phyloP scores from a whole-genome alignment of 1,140 invertebrate species.

The Philopotamus ludificatus region DNA sequence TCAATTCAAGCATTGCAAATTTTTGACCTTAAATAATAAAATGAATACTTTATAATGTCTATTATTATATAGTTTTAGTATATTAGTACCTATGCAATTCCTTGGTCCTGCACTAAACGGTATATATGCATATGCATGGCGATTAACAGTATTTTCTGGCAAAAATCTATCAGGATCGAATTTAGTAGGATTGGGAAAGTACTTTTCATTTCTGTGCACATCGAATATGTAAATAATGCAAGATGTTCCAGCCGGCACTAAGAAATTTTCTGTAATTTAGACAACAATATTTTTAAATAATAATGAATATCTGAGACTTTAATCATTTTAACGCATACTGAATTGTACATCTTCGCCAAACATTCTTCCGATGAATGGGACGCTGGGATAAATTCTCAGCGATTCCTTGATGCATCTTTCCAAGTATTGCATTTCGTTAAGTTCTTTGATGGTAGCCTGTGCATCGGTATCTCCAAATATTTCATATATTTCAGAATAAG shows the following conservation, averaged over 20 bases:
- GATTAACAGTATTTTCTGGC: slow-evolving; percentile 26
- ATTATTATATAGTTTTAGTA: too few species aligned
- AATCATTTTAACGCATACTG: slow-evolving; percentile 42
- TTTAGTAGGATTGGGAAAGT: slow-evolving; percentile 29
- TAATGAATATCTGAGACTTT: not conserved
- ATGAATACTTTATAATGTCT: not conserved
- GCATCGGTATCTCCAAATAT: not conserved
- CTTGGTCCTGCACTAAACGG: slow-evolving; percentile 39
- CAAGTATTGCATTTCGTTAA: slow-evolving; percentile 58
- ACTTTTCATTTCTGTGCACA: slow-evolving; percentile 24
- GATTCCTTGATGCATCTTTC: slow-evolving; percentile 66
- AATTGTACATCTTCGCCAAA: slow-evolving; percentile 49
- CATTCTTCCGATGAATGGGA: slow-evolving; percentile 57
- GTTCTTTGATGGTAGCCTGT: slow-evolving; percentile 55
- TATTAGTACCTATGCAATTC: slow-evolving; percentile 41
- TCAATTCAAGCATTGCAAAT: slow-evolving; percentile 73
- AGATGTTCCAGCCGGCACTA: too few species aligned
- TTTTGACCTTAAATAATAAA: slow-evolving; percentile 58
- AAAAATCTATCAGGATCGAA: slow-evolving; percentile 38
- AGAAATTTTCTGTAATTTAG: slow-evolving; percentile 21
- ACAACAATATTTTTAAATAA: not conserved
- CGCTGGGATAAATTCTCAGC: slow-evolving; percentile 62
- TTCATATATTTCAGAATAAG: slow-evolving; percentile 61
- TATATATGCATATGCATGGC: slow-evolving; percentile 38
- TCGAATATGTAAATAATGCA: too few species aligned